Evolutionary conservation across 2,888 invertebrate species (phyloP).

Genomic region (Carpatolechia fugitivella): DNA sequence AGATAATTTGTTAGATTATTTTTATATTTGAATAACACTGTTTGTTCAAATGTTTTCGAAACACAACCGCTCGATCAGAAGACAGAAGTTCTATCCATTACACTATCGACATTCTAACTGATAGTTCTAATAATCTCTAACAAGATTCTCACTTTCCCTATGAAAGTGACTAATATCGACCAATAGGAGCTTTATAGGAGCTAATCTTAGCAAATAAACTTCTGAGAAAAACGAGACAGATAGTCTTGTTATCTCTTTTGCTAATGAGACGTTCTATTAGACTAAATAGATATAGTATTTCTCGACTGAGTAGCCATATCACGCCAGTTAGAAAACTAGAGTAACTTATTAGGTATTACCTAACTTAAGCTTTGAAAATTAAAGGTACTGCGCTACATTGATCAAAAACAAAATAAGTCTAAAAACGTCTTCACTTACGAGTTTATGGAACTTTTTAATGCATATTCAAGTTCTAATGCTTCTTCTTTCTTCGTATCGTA

Average conservation of each 20-base stretch:
- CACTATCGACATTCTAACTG: background rate
- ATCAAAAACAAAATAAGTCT: no score
- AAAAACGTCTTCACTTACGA: no score
- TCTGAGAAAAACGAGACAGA: background rate
- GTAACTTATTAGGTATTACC: background rate
- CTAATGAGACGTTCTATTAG: conserved; percentile 27
- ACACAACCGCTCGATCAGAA: no score
- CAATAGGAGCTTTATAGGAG: conserved; percentile 1
- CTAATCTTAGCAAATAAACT: conserved; percentile 1
- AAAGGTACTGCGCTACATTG: no score
- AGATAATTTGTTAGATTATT: no score
- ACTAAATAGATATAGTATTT: conserved; percentile 16
- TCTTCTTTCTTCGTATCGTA: no score
- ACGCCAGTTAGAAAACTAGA: background rate
- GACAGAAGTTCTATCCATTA: background rate
- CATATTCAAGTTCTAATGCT: no score
- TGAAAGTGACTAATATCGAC: background rate
- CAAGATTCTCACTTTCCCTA: background rate
- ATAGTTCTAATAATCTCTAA: background rate
- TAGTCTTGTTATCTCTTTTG: conserved; percentile 24
- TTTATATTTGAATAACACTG: no score
- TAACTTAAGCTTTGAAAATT: no score
- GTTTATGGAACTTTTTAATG: no score
- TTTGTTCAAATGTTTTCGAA: no score
- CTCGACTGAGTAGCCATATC: background rate